phyloP scores from a whole-genome alignment of 2,888 invertebrate genomes.

The Eristalis tenax region DNA sequence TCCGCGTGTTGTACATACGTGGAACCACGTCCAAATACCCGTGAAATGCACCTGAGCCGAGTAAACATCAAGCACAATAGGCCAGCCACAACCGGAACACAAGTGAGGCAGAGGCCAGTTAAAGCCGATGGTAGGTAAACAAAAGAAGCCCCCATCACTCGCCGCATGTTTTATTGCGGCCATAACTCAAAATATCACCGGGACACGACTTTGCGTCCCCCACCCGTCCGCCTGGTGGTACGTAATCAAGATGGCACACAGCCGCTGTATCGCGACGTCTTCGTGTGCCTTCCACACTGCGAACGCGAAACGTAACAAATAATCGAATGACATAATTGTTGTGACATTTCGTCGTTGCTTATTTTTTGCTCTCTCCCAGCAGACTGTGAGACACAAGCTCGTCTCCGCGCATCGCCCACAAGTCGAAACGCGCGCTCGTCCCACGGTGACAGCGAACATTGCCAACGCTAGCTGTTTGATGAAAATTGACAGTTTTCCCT shows the following conservation, averaged over 20 bases:
- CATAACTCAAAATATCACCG: slow-evolving; percentile 53
- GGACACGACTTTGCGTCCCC: slow-evolving; percentile 42
- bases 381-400: slow-evolving; percentile 24
- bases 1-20: slow-evolving; percentile 35
- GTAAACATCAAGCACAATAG: slow-evolving; percentile 26
- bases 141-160: slow-evolving; percentile 17
- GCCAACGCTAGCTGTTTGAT: slow-evolving; percentile 1
- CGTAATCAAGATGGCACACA: slow-evolving; percentile 4
- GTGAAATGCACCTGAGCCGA: slow-evolving; percentile 55
- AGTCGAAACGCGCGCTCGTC: neutral
- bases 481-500: slow-evolving; percentile 43
- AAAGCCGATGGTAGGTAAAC: slow-evolving; percentile 8
- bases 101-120: slow-evolving; percentile 10
- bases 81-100: slow-evolving; percentile 1
- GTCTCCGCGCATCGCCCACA: slow-evolving; percentile 32
- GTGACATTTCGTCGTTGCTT: slow-evolving; percentile 35
- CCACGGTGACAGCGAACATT: neutral
- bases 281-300: slow-evolving; percentile 23
- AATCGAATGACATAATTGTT: slow-evolving; percentile 65
- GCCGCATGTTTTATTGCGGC: slow-evolving; percentile 36
- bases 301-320: slow-evolving; percentile 29
- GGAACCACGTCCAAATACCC: slow-evolving; percentile 13
- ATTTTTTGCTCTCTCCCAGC: slow-evolving; percentile 17
- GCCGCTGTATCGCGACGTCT: neutral
- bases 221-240: slow-evolving; percentile 24